These are phyloP conservation scores for Sinonovacula constricta DNA, from an alignment of 1,140 invertebrate genomes.

Conservation along the genomic window DNA sequence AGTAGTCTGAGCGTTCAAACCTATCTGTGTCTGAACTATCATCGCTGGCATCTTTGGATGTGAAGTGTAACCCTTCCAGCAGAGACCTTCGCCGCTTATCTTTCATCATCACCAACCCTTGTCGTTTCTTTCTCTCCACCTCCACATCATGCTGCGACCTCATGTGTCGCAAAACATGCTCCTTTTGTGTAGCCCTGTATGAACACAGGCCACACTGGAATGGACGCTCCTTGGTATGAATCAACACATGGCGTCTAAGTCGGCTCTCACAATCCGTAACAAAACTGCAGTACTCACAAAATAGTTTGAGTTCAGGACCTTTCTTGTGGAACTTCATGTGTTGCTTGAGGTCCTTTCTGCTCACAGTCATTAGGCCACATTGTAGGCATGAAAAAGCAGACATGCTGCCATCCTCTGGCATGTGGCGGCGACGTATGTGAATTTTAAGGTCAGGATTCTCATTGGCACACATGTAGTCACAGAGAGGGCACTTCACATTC, in stretches of 20 bases:
- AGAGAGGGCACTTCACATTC: conserved; percentile 72
- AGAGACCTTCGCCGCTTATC: neutral
- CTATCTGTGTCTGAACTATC: conserved; percentile 2
- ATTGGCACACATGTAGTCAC: conserved; percentile 76
- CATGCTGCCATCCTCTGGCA: conserved; percentile 54
- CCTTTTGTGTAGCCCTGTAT: conserved; percentile 75
- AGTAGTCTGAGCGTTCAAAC: conserved; percentile 66
- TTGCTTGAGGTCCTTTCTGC: conserved; percentile 73
- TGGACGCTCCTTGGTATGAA: conserved; percentile 74
- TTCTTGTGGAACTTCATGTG: conserved; percentile 76
- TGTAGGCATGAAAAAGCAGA: conserved; percentile 66
- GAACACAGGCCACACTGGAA: conserved; percentile 74
- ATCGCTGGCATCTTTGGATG: conserved; percentile 36
- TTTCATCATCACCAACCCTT: conserved; percentile 20
- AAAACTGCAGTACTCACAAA: conserved; percentile 76
- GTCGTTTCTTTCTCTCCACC: conserved; percentile 56
- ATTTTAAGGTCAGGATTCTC: conserved; percentile 75
- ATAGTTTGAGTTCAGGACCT: conserved; percentile 77
- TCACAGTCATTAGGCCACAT: conserved; percentile 68
- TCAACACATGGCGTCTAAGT: conserved; percentile 71
- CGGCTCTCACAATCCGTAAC: conserved; percentile 77
- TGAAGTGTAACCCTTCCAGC: neutral
- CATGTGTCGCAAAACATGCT: conserved; percentile 75
- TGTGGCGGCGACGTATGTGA: conserved; percentile 73
- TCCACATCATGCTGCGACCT: conserved; percentile 70